Conservation (phyloP, 2,888 invertebrate species). For the Heliconius sara region DNA sequence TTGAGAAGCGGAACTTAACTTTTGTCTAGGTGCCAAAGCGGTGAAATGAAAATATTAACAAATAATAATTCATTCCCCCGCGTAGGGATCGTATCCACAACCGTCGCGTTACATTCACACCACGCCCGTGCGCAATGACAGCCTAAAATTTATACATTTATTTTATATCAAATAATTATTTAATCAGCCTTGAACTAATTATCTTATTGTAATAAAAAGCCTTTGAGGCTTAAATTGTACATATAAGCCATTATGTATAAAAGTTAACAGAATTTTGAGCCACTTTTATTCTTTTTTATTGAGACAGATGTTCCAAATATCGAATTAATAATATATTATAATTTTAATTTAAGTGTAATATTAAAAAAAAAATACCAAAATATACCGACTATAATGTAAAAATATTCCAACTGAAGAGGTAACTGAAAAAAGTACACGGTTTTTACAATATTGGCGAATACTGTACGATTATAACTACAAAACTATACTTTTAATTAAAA, state of each 20-base stretch:
- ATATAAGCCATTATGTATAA: not conserved
- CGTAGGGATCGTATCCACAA: too few relatives aligned
- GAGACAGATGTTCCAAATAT: not conserved
- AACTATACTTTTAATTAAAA: constrained; percentile 1
- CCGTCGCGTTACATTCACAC: too few relatives aligned
- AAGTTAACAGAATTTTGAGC: not conserved
- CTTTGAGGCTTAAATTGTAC: too few relatives aligned
- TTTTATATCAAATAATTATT: not conserved
- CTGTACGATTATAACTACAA: not conserved
- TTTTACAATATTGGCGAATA: not conserved
- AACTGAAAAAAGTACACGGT: not conserved
- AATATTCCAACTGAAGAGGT: not conserved
- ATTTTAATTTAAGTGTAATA: not conserved
- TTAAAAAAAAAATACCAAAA: not conserved
- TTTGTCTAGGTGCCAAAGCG: too few relatives aligned
- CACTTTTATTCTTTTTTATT: not conserved
- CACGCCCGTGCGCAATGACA: too few relatives aligned
- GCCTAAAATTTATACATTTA: too few relatives aligned
- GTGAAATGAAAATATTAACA: too few relatives aligned
- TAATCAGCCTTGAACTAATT: not conserved
- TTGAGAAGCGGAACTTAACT: too few relatives aligned
- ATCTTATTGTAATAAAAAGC: not conserved
- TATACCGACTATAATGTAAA: too few relatives aligned
- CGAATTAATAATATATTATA: not conserved
- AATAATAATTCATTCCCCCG: too few relatives aligned